Evolutionary conservation across 23 tunicate genomes (phyloP).

Genomic region (Styela plicata): DNA sequence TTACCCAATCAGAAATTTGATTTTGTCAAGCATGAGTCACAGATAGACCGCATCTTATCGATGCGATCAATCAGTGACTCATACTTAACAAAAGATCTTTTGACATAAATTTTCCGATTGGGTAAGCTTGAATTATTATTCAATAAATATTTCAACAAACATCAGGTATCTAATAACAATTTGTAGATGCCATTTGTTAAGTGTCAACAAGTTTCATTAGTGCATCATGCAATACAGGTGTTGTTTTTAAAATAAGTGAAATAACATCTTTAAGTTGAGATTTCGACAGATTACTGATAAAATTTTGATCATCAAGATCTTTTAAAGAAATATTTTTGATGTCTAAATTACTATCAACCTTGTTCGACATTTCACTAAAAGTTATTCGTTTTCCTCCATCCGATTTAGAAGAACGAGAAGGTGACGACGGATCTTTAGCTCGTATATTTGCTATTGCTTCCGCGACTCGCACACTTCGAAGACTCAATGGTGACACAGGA

Average conservation of each 20-base stretch:
- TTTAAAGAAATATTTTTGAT: slow-evolving; percentile 8
- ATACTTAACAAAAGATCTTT: too few relatives aligned
- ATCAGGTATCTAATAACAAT: too few relatives aligned
- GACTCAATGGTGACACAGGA: slow-evolving; percentile 62
- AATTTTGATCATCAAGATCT: slow-evolving; percentile 3
- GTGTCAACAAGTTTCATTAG: neutral
- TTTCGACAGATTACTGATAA: neutral
- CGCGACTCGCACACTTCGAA: slow-evolving; percentile 56
- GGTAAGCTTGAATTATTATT: too few relatives aligned
- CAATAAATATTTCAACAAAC: too few relatives aligned
- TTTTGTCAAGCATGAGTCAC: too few relatives aligned
- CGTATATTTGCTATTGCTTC: slow-evolving; percentile 69
- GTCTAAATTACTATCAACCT: neutral
- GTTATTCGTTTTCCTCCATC: neutral
- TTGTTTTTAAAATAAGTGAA: neutral
- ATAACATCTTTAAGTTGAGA: neutral
- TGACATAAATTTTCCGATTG: too few relatives aligned
- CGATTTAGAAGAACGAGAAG: neutral
- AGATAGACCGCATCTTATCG: too few relatives aligned
- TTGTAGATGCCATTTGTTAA: too few relatives aligned
- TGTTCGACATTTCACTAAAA: neutral
- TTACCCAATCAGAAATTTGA: too few relatives aligned
- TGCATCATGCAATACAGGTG: neutral
- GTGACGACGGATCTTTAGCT: slow-evolving; percentile 11
- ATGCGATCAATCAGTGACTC: too few relatives aligned